A percentile compares a stretch with the other conserved stretches of the same genome.
Evolutionary conservation across 2,113 vertebrate genomes (phyloP).

Genomic region (Philantomba maxwellii): DNA sequence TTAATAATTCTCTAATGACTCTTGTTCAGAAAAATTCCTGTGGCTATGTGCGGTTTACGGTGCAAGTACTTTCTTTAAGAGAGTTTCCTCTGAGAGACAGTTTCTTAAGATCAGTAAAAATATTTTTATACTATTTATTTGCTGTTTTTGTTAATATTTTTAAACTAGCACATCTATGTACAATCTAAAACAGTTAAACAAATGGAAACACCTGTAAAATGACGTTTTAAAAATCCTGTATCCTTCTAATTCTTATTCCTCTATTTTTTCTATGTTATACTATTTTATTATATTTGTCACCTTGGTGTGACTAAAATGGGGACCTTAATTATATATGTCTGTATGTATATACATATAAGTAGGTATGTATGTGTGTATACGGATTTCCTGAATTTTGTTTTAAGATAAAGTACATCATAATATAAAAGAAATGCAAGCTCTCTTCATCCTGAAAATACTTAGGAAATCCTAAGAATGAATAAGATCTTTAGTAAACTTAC

Average conservation of each 20-base stretch:
- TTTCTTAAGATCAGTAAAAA: slow-evolving; percentile 15
- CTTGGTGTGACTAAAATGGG: neutral
- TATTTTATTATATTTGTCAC: neutral
- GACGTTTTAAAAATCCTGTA: neutral
- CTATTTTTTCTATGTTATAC: neutral
- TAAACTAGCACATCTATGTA: neutral
- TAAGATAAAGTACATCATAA: neutral
- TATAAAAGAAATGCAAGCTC: slow-evolving; percentile 5
- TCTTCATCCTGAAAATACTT: slow-evolving; percentile 29
- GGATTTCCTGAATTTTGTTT: neutral
- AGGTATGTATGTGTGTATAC: neutral
- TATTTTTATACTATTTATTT: neutral
- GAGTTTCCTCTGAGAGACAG: neutral
- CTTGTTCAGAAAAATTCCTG: neutral
- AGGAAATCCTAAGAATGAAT: neutral
- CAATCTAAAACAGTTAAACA: neutral
- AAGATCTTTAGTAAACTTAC: neutral
- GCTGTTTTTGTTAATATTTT: neutral
- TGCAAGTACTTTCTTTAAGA: neutral
- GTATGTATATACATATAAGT: neutral
- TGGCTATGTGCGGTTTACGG: neutral
- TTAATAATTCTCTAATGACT: slow-evolving; percentile 3
- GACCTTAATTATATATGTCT: neutral
- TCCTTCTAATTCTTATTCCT: neutral
- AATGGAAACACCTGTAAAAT: slow-evolving; percentile 10